Base-by-base conservation (phyloP, 2,888 invertebrate species). In the Volucella inanis region DNA sequence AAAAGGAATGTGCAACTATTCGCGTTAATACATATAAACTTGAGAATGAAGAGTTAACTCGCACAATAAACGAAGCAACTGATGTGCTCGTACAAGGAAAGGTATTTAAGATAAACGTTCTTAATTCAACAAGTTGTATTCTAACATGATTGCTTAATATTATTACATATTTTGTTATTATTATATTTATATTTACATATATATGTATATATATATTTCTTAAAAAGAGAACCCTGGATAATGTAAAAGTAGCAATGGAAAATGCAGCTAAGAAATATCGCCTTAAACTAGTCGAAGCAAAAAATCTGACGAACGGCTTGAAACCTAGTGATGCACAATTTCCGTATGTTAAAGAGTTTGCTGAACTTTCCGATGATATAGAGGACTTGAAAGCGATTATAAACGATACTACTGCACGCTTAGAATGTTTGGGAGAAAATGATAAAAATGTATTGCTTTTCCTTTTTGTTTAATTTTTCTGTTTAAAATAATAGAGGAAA, bases 371-470 rank as follows among this genome's bases (percentile, higher is more conserved):
- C 0, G 88, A 92, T 0, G 92, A 93, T 14, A 70, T 95, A 0
- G 92, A 92, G 0, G 92, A 93, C 0, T 89, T 97, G 8, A 93
- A 94, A 39, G 93, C 93, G 0, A 93, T 93, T 59, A 92, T 94
- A 75, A 92, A 93, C 43, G 94, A 94, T 50, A 90, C 94, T 12
- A 93, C 94, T 88, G 94, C 95, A 0, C 94, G 94, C 89, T 93
- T 95, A 14, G 94, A 94, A 52, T 95, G 95, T 88, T 93, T 93
- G 71, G 91, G 92, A 38, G 93, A 93, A 0, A 93, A 94, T 59
- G 94, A 94, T 87, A 93, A 94, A 45, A 93, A 93, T 91, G 94
- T 95, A 91, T 88, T 18, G 1, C 3, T 8, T 3, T 3, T 52
- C 11, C 10, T 14, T 31, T 3, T 31, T 31, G 3, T 22, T 22